phyloP scores from a whole-genome alignment of 1,140 invertebrate species.

The Hylyphantes graminicola region DNA sequence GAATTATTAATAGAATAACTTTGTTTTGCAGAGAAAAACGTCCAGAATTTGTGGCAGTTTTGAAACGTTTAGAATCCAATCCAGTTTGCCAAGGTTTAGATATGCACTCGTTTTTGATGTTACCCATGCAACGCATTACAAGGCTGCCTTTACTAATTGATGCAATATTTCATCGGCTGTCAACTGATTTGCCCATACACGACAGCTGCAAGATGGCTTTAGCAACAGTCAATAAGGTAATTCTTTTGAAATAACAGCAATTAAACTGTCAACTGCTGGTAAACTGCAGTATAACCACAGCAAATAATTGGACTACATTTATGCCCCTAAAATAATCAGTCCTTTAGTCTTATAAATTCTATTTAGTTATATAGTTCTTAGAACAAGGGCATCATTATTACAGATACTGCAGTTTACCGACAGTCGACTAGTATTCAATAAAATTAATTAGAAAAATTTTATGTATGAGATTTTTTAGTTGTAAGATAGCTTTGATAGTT shows the following conservation, averaged over 20 bases:
- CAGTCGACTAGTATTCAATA: no score
- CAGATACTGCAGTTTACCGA: no score
- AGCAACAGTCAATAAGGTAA: slow-evolving; percentile 80
- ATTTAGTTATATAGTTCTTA: no score
- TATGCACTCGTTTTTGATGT: slow-evolving; percentile 92
- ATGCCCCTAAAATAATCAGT: no score
- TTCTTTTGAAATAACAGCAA: slow-evolving; percentile 48
- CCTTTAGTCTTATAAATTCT: no score
- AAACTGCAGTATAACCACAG: no score
- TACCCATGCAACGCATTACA: slow-evolving; percentile 97
- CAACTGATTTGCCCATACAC: slow-evolving; percentile 74
- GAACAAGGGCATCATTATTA: no score
- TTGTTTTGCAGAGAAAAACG: slow-evolving; percentile 65
- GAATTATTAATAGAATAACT: not conserved
- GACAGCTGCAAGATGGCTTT: slow-evolving; percentile 81
- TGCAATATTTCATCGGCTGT: slow-evolving; percentile 85
- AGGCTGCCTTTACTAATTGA: slow-evolving; percentile 91
- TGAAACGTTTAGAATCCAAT: slow-evolving; percentile 81
- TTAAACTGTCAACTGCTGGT: no score
- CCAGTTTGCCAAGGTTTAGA: slow-evolving; percentile 86
- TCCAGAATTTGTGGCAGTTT: slow-evolving; percentile 76
- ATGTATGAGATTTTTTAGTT: no score
- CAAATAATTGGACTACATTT: no score
- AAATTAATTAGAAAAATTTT: no score
- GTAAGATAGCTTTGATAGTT: no score